A percentile compares a stretch with the other conserved stretches of the same genome.
phyloP scores from a whole-genome alignment of 2,888 invertebrate genomes.

The Meloe dianella region DNA sequence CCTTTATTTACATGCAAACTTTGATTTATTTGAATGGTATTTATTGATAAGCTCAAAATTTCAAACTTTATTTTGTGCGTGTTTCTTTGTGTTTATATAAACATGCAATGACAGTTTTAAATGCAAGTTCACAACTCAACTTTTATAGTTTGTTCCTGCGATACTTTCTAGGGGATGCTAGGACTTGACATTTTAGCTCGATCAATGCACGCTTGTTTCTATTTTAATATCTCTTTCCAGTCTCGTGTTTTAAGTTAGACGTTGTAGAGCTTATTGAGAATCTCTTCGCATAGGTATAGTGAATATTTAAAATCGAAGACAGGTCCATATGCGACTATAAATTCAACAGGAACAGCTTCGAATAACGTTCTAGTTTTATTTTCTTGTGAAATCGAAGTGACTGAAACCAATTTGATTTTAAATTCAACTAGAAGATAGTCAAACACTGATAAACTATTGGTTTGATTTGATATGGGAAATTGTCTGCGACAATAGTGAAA shows the following conservation, averaged over 20 bases:
- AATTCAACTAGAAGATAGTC: too few relatives aligned
- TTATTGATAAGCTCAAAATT: background rate
- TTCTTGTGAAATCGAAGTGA: too few relatives aligned
- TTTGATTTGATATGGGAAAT: too few relatives aligned
- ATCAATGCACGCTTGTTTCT: background rate
- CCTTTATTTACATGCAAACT: background rate
- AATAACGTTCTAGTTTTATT: too few relatives aligned
- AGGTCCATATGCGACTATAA: too few relatives aligned
- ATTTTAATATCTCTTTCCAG: background rate
- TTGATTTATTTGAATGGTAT: background rate
- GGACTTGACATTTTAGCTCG: background rate
- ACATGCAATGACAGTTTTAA: background rate
- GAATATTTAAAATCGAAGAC: too few relatives aligned
- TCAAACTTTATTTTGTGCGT: background rate
- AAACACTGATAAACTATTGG: too few relatives aligned
- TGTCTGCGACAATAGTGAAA: too few relatives aligned
- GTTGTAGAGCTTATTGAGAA: background rate
- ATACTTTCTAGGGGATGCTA: background rate
- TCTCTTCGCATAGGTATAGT: background rate
- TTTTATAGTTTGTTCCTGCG: background rate
- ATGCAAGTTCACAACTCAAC: background rate
- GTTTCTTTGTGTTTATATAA: background rate
- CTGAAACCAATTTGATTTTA: too few relatives aligned
- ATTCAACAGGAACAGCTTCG: too few relatives aligned
- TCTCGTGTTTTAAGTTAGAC: background rate